Evolutionary conservation across 1,140 invertebrate genomes (phyloP).

Genomic region (Aphaenogaster floridana): DNA sequence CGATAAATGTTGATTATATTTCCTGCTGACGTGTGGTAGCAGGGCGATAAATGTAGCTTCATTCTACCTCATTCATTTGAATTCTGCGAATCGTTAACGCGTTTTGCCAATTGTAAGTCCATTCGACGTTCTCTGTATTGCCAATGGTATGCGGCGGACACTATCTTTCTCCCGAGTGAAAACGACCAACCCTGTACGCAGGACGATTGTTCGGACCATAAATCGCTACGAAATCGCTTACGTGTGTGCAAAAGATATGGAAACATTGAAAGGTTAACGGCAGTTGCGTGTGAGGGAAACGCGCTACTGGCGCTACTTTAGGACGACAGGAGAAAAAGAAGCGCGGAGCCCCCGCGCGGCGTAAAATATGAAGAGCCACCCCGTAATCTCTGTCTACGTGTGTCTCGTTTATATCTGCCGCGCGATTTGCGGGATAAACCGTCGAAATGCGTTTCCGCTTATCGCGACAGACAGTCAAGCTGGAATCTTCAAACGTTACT

Average conservation of each 20-base stretch:
- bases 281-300: background rate
- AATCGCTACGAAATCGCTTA: conserved; percentile 41
- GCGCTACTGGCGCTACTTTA: background rate
- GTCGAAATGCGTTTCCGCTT: conserved; percentile 31
- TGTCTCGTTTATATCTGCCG: conserved; percentile 34
- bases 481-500: background rate
- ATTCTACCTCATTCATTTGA: conserved; percentile 11
- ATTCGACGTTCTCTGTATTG: conserved; percentile 32
- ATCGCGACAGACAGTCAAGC: background rate
- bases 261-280: conserved; percentile 40
- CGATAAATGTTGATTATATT: conserved; percentile 33
- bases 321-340: conserved; percentile 19
- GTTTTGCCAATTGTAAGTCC: conserved; percentile 19
- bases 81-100: conserved; percentile 32
- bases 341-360: background rate
- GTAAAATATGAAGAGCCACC: conserved; percentile 32
- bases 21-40: background rate
- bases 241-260: conserved; percentile 41
- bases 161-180: conserved; percentile 32
- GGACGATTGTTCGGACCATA: conserved; percentile 1
- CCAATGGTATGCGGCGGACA: background rate
- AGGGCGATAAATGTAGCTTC: conserved; percentile 28
- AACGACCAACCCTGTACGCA: background rate
- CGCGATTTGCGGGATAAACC: conserved; percentile 41
- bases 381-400: background rate